Conservation (phyloP, 2,113 vertebrate species). For the Bubo bubo region DNA sequence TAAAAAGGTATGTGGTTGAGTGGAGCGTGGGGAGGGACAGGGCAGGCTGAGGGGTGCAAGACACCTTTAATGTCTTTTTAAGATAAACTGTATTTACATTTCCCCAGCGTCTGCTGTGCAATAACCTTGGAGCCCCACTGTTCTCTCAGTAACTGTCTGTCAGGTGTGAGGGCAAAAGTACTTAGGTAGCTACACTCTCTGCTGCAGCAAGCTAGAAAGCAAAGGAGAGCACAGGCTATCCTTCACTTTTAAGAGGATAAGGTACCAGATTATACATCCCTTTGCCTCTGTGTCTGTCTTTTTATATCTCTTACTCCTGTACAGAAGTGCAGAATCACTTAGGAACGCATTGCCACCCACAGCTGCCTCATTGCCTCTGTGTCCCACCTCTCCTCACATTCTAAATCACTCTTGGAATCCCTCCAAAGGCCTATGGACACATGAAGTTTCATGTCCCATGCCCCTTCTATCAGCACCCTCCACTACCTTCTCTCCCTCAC, state of each 20-base stretch:
- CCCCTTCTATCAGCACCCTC: neutral
- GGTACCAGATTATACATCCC: neutral
- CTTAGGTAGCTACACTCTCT: neutral
- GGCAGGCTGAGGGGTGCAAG: neutral
- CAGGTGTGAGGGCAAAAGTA: neutral
- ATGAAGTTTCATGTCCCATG: neutral
- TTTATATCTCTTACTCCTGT: neutral
- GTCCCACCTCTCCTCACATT: neutral
- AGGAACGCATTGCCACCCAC: neutral
- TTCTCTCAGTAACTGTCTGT: neutral
- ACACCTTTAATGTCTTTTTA: neutral
- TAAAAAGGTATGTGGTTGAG: neutral
- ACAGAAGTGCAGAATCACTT: neutral
- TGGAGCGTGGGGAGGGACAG: neutral
- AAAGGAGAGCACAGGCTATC: neutral
- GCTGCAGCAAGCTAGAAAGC: neutral
- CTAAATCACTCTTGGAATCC: neutral
- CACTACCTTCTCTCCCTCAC: neutral
- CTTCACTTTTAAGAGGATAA: neutral
- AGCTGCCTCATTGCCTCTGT: neutral
- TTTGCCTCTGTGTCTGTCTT: neutral
- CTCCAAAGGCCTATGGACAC: neutral
- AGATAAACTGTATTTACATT: constrained; percentile 10
- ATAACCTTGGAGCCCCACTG: neutral
- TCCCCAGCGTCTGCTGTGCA: neutral